These are phyloP conservation scores for Desmophyllum pertusum DNA, from an alignment of 92 coral and sea anemone species.

Conservation along the genomic window DNA sequence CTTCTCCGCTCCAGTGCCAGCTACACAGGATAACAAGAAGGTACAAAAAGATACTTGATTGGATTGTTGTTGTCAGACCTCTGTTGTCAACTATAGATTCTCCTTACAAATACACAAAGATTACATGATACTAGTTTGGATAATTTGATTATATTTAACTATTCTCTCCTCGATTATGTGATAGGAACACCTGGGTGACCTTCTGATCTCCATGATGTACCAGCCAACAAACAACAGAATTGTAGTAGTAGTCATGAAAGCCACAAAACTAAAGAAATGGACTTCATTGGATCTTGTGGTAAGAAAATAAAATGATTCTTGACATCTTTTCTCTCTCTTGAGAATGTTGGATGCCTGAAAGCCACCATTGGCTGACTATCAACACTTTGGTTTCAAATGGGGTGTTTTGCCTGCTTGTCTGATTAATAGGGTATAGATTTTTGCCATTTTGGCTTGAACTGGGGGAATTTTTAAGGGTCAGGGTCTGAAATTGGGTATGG, in stretches of 20 bases:
- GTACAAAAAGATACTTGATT: neutral
- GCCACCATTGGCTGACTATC: no score
- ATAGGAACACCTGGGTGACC: conserved; percentile 91
- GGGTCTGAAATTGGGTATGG: no score
- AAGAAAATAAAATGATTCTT: neutral
- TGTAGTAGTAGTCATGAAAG: conserved; percentile 96
- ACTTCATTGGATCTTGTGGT: conserved; percentile 96
- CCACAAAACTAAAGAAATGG: conserved; percentile 91
- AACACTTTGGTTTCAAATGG: no score
- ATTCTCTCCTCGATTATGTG: neutral
- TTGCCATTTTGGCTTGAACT: no score
- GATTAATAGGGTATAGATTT: no score
- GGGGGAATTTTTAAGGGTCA: no score
- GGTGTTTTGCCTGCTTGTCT: no score
- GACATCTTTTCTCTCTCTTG: no score
- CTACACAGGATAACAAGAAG: no score
- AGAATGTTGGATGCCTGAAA: no score
- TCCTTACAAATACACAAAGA: neutral
- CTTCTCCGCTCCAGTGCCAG: no score
- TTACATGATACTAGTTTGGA: neutral
- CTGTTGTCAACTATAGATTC: neutral
- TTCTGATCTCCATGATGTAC: conserved; percentile 88
- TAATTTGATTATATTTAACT: neutral
- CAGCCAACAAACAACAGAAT: conserved; percentile 95
- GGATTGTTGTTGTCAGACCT: neutral